Percentiles rank a stretch among this genome's conserved stretches.
Evolutionary conservation across 35 echinoderm and acorn worm species (phyloP).

Genomic region (Stichopus chloronotus): DNA sequence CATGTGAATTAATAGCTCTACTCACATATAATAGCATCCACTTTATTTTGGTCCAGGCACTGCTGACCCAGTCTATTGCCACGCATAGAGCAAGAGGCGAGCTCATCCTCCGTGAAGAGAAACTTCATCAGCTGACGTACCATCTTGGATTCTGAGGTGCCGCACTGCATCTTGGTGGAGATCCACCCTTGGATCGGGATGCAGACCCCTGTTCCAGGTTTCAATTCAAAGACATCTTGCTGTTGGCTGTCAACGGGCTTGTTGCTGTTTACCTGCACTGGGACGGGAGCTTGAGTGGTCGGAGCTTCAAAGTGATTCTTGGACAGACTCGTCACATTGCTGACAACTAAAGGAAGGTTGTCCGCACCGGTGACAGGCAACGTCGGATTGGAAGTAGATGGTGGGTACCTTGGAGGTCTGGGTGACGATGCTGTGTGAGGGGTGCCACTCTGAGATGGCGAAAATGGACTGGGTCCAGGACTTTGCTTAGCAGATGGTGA

Average conservation of each 20-base stretch:
- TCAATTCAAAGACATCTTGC: conserved; percentile 47
- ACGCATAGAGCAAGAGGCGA: not conserved
- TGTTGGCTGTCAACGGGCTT: conserved; percentile 10
- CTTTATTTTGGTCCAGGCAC: conserved; percentile 35
- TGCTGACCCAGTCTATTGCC: conserved; percentile 3
- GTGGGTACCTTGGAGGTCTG: conserved; percentile 16
- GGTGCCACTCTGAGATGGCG: not conserved
- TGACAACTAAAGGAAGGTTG: conserved; percentile 1
- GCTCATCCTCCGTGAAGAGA: conserved; percentile 36
- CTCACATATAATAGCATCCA: conserved; percentile 56
- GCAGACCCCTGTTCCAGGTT: conserved; percentile 41
- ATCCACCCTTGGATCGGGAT: conserved; percentile 43
- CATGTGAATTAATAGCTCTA: not conserved
- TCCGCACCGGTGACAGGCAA: not conserved
- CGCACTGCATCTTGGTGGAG: conserved; percentile 26
- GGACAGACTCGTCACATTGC: conserved; percentile 48
- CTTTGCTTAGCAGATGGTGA: conserved; percentile 51
- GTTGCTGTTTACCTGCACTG: conserved; percentile 27
- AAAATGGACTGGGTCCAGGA: conserved; percentile 7
- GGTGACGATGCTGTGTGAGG: not conserved
- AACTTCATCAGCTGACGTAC: conserved; percentile 35
- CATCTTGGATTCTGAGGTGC: conserved; percentile 41
- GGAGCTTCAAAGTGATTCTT: not conserved
- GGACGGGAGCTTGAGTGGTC: not conserved
- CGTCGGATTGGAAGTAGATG: conserved; percentile 34